Percentiles rank a stretch among this genome's conserved stretches.
These are phyloP conservation scores for Scleropages formosus DNA, from an alignment of 2,797 vertebrate species.

Conservation along the genomic window DNA sequence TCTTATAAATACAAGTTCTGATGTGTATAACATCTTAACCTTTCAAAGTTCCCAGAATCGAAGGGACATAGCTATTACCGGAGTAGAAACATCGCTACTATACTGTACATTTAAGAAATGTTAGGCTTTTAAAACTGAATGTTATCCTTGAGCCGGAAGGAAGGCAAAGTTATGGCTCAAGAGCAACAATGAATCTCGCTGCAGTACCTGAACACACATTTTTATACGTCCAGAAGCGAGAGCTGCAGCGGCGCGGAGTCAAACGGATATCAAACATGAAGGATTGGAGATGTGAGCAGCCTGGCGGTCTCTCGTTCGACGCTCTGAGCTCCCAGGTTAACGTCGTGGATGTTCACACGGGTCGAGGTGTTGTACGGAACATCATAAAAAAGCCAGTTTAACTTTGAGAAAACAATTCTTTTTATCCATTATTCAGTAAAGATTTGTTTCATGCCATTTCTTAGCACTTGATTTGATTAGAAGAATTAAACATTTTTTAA, in stretches of 20 bases:
- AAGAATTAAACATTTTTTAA: no score
- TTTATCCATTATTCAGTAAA: no score
- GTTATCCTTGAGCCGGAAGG: neutral
- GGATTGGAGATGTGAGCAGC: no score
- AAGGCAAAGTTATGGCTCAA: neutral
- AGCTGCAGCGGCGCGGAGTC: neutral
- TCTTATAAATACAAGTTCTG: conserved; percentile 6
- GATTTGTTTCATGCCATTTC: no score
- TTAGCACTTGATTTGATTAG: no score
- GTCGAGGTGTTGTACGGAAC: no score
- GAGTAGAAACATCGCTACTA: neutral
- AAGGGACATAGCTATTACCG: neutral
- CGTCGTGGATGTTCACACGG: no score
- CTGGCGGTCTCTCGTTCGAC: neutral
- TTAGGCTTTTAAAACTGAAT: neutral
- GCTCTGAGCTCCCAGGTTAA: neutral
- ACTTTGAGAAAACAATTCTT: no score
- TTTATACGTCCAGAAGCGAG: no score
- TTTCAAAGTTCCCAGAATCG: neutral
- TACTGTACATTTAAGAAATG: neutral
- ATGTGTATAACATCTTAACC: neutral
- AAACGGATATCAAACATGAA: no score
- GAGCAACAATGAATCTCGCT: neutral
- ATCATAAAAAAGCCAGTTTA: no score
- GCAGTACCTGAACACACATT: neutral